phyloP scores from a whole-genome alignment of 2,113 vertebrate species.

The Heterotis niloticus region DNA sequence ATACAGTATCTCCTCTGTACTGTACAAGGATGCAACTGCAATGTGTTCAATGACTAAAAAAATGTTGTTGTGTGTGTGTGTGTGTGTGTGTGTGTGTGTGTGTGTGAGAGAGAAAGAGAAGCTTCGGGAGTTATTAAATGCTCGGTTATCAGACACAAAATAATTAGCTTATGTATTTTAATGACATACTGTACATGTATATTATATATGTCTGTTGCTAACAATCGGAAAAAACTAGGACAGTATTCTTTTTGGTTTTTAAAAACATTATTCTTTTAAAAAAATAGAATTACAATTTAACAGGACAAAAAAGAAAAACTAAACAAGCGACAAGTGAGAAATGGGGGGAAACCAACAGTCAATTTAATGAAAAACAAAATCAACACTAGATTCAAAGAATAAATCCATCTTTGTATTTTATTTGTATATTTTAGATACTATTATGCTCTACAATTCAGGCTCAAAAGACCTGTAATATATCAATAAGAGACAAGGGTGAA shows the following conservation, averaged over 20 bases:
- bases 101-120: too few relatives aligned
- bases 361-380: conserved; percentile 60
- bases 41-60: conserved; percentile 58
- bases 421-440: conserved; percentile 50
- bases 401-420: conserved; percentile 49
- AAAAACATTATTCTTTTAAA: conserved; percentile 71
- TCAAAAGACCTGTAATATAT: conserved; percentile 47
- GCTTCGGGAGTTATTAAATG: conserved; percentile 7
- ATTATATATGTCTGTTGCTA: conserved; percentile 51
- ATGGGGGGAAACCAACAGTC: conserved; percentile 50
- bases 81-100: conserved; percentile 26
- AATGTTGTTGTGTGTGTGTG: conserved; percentile 49
- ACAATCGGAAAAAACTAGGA: conserved; percentile 50
- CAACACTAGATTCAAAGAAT: conserved; percentile 61
- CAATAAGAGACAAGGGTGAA: conserved; percentile 55
- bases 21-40: conserved; percentile 61
- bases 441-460: conserved; percentile 54
- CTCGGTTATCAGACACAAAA: not conserved
- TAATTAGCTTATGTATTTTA: conserved; percentile 31
- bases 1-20: conserved; percentile 56
- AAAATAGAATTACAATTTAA: conserved; percentile 84
- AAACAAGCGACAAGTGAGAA: conserved; percentile 52
- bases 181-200: conserved; percentile 49
- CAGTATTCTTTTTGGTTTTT: conserved; percentile 59
- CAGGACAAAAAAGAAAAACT: conserved; percentile 68